These are phyloP conservation scores for Vimba vimba DNA, from an alignment of 2,113 vertebrate species.

Conservation along the genomic window DNA sequence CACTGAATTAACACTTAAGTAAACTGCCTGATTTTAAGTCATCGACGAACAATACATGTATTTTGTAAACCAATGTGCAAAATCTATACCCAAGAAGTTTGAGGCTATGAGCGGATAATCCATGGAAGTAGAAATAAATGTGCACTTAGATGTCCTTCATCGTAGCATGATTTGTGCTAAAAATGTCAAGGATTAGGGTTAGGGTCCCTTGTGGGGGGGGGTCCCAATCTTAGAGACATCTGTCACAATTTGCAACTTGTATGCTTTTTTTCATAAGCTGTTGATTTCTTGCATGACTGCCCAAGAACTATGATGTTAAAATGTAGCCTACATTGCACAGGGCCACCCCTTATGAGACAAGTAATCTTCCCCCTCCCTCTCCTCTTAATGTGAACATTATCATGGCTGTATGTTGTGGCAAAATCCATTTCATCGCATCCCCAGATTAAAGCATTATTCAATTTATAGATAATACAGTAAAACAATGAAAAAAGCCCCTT, in stretches of 20 bases:
- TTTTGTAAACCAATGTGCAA: slow-evolving; percentile 45
- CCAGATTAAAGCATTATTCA: slow-evolving; percentile 50
- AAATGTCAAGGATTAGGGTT: slow-evolving; percentile 35
- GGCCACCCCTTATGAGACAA: slow-evolving; percentile 31
- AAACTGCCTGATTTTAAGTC: slow-evolving; percentile 42
- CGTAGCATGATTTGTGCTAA: not conserved
- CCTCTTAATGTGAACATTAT: slow-evolving; percentile 30
- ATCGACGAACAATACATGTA: slow-evolving; percentile 37
- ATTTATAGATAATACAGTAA: slow-evolving; percentile 52
- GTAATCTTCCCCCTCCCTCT: slow-evolving; percentile 33
- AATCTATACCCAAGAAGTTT: slow-evolving; percentile 21
- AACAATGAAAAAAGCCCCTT: slow-evolving; percentile 45
- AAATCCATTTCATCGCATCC: slow-evolving; percentile 48
- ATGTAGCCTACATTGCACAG: slow-evolving; percentile 42
- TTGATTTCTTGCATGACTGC: slow-evolving; percentile 63
- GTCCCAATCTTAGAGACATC: slow-evolving; percentile 55
- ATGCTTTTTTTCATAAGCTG: slow-evolving; percentile 53
- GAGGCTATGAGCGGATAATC: not conserved
- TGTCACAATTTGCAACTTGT: slow-evolving; percentile 58
- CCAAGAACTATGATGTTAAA: slow-evolving; percentile 58
- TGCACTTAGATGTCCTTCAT: slow-evolving; percentile 23
- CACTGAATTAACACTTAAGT: slow-evolving; percentile 52
- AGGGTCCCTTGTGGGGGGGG: not conserved
- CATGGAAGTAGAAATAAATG: not conserved
- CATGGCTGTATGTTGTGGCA: slow-evolving; percentile 28